These are phyloP conservation scores for Calliphora vicina DNA, from an alignment of 1,140 invertebrate genomes.

Conservation along the genomic window DNA sequence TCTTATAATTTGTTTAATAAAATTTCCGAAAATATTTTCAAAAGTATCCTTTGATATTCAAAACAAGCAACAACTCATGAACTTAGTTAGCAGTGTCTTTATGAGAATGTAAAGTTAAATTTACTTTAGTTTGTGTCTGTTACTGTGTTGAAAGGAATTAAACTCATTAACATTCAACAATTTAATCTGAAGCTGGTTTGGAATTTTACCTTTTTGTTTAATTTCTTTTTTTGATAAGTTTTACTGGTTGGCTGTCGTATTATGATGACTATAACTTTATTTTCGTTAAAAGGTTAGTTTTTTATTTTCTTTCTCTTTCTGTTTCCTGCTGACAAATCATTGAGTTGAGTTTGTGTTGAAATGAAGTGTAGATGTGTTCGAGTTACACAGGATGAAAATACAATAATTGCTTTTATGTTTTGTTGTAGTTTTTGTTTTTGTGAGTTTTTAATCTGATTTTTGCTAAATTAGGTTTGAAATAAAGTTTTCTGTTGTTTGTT, in stretches of 20 bases:
- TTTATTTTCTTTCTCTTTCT: background rate
- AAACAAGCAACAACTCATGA: background rate
- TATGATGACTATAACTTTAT: background rate
- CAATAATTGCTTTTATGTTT: slow-evolving; percentile 14
- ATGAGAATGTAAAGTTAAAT: background rate
- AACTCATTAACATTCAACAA: slow-evolving; percentile 9
- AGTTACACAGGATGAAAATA: background rate
- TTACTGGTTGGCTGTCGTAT: background rate
- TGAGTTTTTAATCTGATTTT: slow-evolving; percentile 12
- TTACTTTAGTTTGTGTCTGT: background rate
- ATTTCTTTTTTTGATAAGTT: background rate
- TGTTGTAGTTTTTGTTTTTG: background rate
- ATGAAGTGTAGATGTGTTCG: background rate
- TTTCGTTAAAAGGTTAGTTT: background rate
- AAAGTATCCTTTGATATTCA: background rate
- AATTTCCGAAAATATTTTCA: background rate
- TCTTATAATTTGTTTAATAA: background rate
- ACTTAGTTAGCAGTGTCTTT: background rate
- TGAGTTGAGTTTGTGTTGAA: background rate
- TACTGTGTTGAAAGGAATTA: background rate
- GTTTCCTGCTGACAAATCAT: background rate
- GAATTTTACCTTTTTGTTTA: background rate
- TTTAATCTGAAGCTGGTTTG: background rate
- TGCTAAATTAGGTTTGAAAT: slow-evolving; percentile 16
- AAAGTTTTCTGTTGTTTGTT: background rate